Base-by-base conservation (phyloP, 2,797 vertebrate species). In the Hydrophis major region DNA sequence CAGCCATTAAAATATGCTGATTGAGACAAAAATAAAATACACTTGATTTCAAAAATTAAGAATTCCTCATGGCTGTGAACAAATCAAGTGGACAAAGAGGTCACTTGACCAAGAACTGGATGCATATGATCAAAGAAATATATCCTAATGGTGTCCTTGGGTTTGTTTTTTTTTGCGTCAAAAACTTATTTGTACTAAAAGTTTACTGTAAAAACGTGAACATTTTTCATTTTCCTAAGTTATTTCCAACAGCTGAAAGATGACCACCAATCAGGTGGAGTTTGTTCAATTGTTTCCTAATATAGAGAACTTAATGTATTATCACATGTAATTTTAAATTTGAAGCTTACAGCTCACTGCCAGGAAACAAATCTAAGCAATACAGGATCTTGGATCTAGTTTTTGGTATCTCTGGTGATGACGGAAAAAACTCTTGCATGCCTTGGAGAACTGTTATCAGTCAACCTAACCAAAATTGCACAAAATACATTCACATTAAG, bases 1-100 rank as follows among this genome's bases (percentile, higher is more conserved):
- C 14, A 61, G 37, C 89, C 89, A 88, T 94, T 96, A 95, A 95
- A 92, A 94, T 78, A 95, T 94, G 91, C 92, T 97, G 95, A 96
- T 60, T 28, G 95, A 96, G 90, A 93, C 91, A 94, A 27, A 91
- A 69, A 87, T 14, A 32, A 88, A 91, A 94, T 88, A 94, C 55
- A 69, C 87, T 93, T 95, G 94, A 74, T 93, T 89, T 96, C 57
- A 50, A 18, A 87, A 96, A 94, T 6, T 92, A 97, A 96, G 96
- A 95, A 87, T 60, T 91, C 90, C 57, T 94, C 20, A 37, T 69
- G 16, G 86, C 93, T 94, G 92, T 50, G 50, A 50, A 50, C 50
- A 50, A 50, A 50, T 50, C 6, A 94, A 87, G 83, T 16, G n/a
- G 57, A 89, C 59, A 91, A 88, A 96, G 92, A 95, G 94, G 94